Conservation (phyloP, 2,797 vertebrate genomes). For the Hemitrygon akajei region DNA sequence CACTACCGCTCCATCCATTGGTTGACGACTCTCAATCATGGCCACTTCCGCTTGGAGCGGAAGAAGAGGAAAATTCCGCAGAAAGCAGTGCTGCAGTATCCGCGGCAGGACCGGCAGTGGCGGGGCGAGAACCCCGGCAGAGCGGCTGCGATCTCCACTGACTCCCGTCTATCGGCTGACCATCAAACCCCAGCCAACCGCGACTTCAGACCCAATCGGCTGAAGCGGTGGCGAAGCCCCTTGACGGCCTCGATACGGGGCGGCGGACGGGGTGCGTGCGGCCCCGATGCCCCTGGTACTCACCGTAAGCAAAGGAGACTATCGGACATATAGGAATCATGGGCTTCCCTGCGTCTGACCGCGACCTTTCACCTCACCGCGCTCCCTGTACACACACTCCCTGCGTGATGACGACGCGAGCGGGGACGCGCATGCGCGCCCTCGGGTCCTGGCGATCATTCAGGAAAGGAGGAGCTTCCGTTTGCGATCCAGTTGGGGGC, state of each 20-base stretch:
- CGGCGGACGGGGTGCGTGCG: neutral
- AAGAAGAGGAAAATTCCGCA: conserved; percentile 12
- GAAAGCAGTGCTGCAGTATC: neutral
- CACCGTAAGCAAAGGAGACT: conserved; percentile 39
- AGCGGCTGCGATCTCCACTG: too few relatives aligned
- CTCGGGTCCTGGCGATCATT: neutral
- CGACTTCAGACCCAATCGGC: too few relatives aligned
- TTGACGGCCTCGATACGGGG: neutral
- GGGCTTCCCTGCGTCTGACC: conserved; percentile 2
- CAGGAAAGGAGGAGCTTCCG: neutral
- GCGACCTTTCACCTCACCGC: conserved; percentile 36
- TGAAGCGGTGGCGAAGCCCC: too few relatives aligned
- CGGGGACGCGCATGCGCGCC: neutral
- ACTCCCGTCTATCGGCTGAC: too few relatives aligned
- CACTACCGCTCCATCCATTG: neutral
- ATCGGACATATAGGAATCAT: conserved; percentile 40
- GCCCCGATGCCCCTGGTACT: neutral
- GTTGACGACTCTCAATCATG: neutral
- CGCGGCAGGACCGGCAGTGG: too few relatives aligned
- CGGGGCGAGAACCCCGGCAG: too few relatives aligned
- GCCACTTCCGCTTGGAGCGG: neutral
- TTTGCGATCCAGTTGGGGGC: neutral
- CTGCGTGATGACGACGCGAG: neutral
- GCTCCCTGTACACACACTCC: neutral
- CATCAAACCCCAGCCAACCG: too few relatives aligned